phyloP scores from a whole-genome alignment of 2,113 vertebrate species.

The Zosterops borbonicus region DNA sequence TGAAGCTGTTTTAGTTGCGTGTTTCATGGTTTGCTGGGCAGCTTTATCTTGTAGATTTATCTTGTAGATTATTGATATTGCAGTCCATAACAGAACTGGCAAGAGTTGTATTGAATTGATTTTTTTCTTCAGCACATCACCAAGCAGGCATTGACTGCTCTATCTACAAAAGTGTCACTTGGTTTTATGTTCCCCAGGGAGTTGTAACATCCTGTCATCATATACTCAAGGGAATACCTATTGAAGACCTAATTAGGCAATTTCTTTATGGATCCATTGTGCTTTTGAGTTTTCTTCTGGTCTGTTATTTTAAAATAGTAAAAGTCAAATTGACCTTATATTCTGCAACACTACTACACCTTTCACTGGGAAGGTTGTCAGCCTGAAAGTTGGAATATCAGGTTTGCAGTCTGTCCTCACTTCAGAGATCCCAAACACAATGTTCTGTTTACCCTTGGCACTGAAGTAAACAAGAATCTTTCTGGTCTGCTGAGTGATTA shows the following conservation, averaged over 20 bases:
- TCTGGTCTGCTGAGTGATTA: conserved; percentile 25
- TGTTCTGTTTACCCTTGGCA: neutral
- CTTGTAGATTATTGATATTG: neutral
- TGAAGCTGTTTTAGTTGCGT: neutral
- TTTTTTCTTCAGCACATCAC: neutral
- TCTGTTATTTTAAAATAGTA: neutral
- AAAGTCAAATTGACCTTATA: neutral
- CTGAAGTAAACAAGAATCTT: neutral
- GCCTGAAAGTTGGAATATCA: neutral
- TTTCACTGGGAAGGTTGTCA: neutral
- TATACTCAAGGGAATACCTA: neutral
- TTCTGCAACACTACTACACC: neutral
- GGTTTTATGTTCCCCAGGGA: neutral
- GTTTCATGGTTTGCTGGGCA: neutral
- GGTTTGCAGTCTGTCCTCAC: neutral
- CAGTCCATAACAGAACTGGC: neutral
- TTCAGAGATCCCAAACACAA: neutral
- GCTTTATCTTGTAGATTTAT: neutral
- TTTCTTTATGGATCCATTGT: neutral
- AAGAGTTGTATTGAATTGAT: neutral
- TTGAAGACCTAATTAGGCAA: neutral
- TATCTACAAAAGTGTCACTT: neutral
- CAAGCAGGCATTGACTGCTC: neutral
- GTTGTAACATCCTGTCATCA: neutral
- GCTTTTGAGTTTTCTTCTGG: neutral